Conservation (phyloP, 2,888 invertebrate species). For the Stictocephala bisonia region DNA sequence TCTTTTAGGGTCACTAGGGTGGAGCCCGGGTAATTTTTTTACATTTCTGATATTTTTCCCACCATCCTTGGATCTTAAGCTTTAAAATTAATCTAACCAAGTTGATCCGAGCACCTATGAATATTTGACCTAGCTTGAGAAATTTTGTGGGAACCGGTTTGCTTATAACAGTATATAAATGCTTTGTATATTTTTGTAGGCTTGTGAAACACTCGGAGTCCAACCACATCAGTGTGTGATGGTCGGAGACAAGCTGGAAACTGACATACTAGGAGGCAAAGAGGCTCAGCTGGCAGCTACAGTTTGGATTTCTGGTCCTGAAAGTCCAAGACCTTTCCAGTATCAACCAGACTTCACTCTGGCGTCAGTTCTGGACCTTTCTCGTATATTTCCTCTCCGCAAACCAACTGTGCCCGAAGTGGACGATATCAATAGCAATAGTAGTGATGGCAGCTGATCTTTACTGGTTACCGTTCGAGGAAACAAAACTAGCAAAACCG, state of each 20-base stretch:
- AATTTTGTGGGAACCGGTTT: too few relatives aligned
- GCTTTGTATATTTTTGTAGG: slow-evolving; percentile 65
- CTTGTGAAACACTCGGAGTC: slow-evolving; percentile 80
- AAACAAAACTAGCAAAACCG: too few relatives aligned
- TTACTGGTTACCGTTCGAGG: too few relatives aligned
- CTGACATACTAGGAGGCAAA: slow-evolving; percentile 86
- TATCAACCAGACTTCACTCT: slow-evolving; percentile 74
- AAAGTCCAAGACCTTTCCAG: slow-evolving; percentile 64
- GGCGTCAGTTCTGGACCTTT: slow-evolving; percentile 73
- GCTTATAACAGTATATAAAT: too few relatives aligned
- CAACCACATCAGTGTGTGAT: slow-evolving; percentile 82
- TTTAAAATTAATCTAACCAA: too few relatives aligned
- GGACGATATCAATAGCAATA: slow-evolving; percentile 66
- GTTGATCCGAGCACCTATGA: too few relatives aligned
- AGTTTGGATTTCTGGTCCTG: slow-evolving; percentile 74
- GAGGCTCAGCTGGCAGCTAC: slow-evolving; percentile 81
- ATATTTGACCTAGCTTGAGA: too few relatives aligned
- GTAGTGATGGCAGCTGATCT: slow-evolving; percentile 68
- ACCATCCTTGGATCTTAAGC: too few relatives aligned
- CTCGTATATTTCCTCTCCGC: slow-evolving; percentile 67
- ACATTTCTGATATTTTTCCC: too few relatives aligned
- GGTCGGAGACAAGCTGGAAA: slow-evolving; percentile 90
- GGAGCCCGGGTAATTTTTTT: too few relatives aligned
- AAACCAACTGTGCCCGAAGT: slow-evolving; percentile 63
- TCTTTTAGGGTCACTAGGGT: too few relatives aligned